These are phyloP conservation scores for Vultur gryphus DNA, from an alignment of 2,797 vertebrate species.

Conservation along the genomic window DNA sequence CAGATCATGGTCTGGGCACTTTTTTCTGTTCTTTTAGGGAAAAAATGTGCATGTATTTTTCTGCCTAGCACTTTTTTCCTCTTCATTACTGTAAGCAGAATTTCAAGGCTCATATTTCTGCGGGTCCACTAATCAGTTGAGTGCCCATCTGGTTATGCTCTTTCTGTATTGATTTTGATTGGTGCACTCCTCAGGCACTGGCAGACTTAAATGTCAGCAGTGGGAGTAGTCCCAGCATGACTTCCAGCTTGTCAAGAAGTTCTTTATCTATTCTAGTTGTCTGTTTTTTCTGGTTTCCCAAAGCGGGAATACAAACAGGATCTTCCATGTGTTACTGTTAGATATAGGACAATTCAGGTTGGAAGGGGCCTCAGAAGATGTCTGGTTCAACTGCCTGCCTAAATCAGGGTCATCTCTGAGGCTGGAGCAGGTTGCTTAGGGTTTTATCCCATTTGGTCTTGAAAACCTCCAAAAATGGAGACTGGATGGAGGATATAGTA, in stretches of 20 bases:
- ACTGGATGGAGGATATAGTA: neutral
- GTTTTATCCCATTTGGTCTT: neutral
- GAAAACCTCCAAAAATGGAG: neutral
- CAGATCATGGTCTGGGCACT: neutral
- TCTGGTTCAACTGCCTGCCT: neutral
- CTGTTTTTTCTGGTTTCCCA: neutral
- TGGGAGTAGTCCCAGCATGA: constrained; percentile 33
- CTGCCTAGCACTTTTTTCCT: neutral
- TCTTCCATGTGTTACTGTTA: neutral
- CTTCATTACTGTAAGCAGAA: neutral
- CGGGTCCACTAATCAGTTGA: neutral
- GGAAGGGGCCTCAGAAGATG: neutral
- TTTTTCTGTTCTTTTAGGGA: neutral
- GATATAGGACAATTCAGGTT: neutral
- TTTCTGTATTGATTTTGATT: constrained; percentile 7
- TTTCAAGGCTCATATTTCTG: neutral
- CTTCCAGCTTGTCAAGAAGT: constrained; percentile 4
- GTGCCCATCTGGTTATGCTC: constrained; percentile 27
- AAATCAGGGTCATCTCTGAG: neutral
- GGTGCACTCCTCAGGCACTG: constrained; percentile 13
- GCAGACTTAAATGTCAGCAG: constrained; percentile 58
- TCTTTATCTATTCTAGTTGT: neutral
- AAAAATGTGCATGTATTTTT: neutral
- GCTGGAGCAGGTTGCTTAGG: neutral
- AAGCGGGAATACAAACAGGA: neutral